Conservation (phyloP, 2,888 invertebrate species). For the Stenodera caucasica region DNA sequence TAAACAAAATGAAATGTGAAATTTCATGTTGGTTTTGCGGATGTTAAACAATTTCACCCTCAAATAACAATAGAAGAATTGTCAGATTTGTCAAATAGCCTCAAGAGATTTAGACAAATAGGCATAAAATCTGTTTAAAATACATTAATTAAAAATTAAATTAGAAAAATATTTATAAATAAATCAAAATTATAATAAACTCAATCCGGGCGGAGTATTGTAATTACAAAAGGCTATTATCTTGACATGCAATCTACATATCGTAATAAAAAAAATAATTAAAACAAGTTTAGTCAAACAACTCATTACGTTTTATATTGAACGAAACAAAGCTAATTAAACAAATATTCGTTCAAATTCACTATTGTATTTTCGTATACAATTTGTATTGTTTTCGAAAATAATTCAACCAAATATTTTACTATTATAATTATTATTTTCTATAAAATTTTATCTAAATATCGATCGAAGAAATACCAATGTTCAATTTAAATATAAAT, state of each 20-base stretch:
- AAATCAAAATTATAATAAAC: slow-evolving; percentile 32
- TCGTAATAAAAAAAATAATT: slow-evolving; percentile 31
- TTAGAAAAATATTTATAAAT: slow-evolving; percentile 4
- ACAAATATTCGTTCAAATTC: slow-evolving; percentile 23
- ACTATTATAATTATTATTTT: no score
- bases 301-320: slow-evolving; percentile 26
- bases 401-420: slow-evolving; percentile 21
- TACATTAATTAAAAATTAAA: not conserved
- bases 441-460: not conserved
- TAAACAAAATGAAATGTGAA: slow-evolving; percentile 11
- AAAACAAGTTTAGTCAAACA: slow-evolving; percentile 31
- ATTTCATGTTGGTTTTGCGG: slow-evolving; percentile 20
- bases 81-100: slow-evolving; percentile 15
- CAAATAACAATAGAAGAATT: slow-evolving; percentile 13
- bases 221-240: slow-evolving; percentile 30
- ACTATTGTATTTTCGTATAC: slow-evolving; percentile 24
- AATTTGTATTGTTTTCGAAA: slow-evolving; percentile 28
- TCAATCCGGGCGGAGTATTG: slow-evolving; percentile 29
- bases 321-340: slow-evolving; percentile 24
- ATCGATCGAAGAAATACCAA: slow-evolving; percentile 6
- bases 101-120: slow-evolving; percentile 14
- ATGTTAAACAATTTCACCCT: slow-evolving; percentile 13
- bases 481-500: slow-evolving; percentile 26
- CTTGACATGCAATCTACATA: slow-evolving; percentile 34
- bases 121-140: not conserved